Evolutionary conservation across 2,888 invertebrate genomes (phyloP), one percentile per base, ranked within the genome.

Genomic region (Oscheius sp.): DNA sequence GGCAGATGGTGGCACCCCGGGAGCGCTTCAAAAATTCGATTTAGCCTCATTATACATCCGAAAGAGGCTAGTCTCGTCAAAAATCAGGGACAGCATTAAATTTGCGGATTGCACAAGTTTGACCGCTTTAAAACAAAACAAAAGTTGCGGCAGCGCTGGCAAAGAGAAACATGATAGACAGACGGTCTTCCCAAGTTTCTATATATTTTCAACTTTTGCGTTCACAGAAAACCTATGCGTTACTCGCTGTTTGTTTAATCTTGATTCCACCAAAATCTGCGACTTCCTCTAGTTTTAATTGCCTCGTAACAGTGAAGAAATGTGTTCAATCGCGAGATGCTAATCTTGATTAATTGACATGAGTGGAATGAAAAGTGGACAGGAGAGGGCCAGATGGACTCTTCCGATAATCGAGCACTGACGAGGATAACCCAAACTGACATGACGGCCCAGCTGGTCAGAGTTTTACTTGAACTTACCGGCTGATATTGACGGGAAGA

Each of bases 381-480:
- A 55, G 55, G 37, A 55, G 55, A 53, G 33, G 55, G 55, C 21
- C 68, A 68, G 68, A 68, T 68, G 68, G 55, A 68, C 68, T 53
- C 55, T 37, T 53, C 35, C 68, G 68, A 68, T 68, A 68, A 68
- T 68, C 55, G 53, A 53, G 53, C 66, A 33, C 65, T 60, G 68
- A 68, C 35, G 55, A 55, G 55, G 68, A 68, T 68, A 68, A 68
- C 55, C 42, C 37, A 55, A 68, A 53, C 55, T 68, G 68, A 68
- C 68, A 68, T 51, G 32, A 63, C 50, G 21, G 21, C 55, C 55
- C 55, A 9, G 55, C 55, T 21, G 55, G 42, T 42, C 42, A 29
- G 37, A 62, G 10, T 62, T 13, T n/a, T 7, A 21, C 32, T 35
- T 4, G n/a, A 29, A 63, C 63, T 51, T 33, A 68, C 68, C 68